A percentile compares a stretch with the other conserved stretches of the same genome.
Conservation (phyloP, 2,888 invertebrate genomes). For the Trisateles emortualis region DNA sequence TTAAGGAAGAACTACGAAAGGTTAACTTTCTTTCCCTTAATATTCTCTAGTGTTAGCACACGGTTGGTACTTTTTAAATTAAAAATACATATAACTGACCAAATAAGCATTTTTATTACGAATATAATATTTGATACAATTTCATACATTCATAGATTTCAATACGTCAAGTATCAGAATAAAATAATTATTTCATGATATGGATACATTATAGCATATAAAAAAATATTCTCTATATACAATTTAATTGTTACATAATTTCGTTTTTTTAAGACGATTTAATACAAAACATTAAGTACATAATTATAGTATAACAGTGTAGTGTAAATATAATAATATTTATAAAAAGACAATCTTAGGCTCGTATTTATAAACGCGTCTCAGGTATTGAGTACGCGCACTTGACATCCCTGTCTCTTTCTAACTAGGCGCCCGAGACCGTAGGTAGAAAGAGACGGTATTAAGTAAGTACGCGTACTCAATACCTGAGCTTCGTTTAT, state of each 20-base stretch:
- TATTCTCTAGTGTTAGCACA: too few species aligned
- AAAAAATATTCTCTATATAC: slow-evolving; percentile 61
- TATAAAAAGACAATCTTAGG: slow-evolving; percentile 16
- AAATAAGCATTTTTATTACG: slow-evolving; percentile 35
- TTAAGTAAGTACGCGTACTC: too few species aligned
- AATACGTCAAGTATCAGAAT: slow-evolving; percentile 56
- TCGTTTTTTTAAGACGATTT: background rate
- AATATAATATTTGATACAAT: slow-evolving; percentile 24
- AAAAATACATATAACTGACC: background rate
- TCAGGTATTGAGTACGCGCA: too few species aligned
- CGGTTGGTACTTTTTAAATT: too few species aligned
- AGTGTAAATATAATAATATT: too few species aligned
- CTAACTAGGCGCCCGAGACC: too few species aligned
- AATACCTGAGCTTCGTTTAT: too few species aligned
- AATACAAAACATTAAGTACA: slow-evolving; percentile 36
- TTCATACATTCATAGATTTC: slow-evolving; percentile 25
- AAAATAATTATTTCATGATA: slow-evolving; percentile 49
- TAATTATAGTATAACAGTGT: slow-evolving; percentile 8
- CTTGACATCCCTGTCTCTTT: too few species aligned
- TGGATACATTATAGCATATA: slow-evolving; percentile 52
- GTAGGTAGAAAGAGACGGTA: too few species aligned
- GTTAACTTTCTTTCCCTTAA: too few species aligned
- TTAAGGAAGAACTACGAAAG: too few species aligned
- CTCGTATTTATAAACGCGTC: too few species aligned
- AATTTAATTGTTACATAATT: slow-evolving; percentile 22